Conservation (phyloP, 2,888 invertebrate genomes). For the Epinotia nisella region DNA sequence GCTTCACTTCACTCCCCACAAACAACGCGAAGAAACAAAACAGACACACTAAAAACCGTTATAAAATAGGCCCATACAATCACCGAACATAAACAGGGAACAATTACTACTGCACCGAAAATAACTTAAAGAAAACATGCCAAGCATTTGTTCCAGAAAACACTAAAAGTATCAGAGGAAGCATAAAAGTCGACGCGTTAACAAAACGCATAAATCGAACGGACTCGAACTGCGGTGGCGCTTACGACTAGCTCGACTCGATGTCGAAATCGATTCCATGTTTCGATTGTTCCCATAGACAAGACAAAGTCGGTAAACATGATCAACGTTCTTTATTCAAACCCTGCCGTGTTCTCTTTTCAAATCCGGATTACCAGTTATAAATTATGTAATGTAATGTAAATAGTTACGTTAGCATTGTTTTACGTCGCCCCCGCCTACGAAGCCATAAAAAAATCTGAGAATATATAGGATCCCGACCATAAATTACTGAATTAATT, state of each 20-base stretch:
- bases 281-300: constrained; percentile 30
- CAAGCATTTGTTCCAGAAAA: constrained; percentile 53
- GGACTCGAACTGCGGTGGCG: constrained; percentile 45
- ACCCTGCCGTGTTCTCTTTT: constrained; percentile 10
- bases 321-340: constrained; percentile 24
- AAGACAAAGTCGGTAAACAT: constrained; percentile 26
- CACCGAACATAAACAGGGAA: constrained; percentile 48
- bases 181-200: constrained; percentile 60
- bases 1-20: constrained; percentile 41
- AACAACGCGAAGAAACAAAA: constrained; percentile 47
- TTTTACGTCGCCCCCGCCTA: constrained; percentile 8
- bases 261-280: constrained; percentile 18
- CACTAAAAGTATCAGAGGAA: constrained; percentile 55
- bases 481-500: constrained; percentile 48
- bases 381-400: constrained; percentile 34
- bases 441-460: constrained; percentile 38
- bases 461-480: constrained; percentile 41
- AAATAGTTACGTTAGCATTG: constrained; percentile 26
- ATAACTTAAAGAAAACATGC: constrained; percentile 51
- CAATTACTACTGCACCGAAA: constrained; percentile 48
- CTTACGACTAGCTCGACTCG: constrained; percentile 1
- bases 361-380: constrained; percentile 21
- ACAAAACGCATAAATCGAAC: constrained; percentile 59
- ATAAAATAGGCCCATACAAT: constrained; percentile 48
- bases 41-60: constrained; percentile 47